phyloP scores from a whole-genome alignment of 2,113 vertebrate genomes.

The Dasyprocta punctata region DNA sequence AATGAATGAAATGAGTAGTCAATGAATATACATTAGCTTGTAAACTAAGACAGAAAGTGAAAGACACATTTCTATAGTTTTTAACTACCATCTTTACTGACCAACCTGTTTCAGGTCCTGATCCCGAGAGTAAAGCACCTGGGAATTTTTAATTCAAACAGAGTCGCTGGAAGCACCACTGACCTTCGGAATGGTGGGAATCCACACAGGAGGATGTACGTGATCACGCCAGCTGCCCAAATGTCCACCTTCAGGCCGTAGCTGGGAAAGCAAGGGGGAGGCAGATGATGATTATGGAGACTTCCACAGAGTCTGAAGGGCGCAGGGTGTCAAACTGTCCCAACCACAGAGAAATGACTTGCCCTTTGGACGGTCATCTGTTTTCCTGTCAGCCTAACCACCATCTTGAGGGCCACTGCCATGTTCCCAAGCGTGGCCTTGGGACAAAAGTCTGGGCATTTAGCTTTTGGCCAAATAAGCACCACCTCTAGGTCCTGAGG shows the following conservation, averaged over 20 bases:
- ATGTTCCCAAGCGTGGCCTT: not conserved
- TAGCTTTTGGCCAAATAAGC: not conserved
- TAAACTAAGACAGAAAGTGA: not conserved
- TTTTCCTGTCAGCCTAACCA: not conserved
- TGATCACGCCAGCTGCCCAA: slow-evolving; percentile 98
- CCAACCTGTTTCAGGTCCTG: not conserved
- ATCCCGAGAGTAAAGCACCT: not conserved
- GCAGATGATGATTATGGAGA: no score
- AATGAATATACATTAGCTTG: not conserved
- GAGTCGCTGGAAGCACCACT: slow-evolving; percentile 1
- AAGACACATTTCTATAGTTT: not conserved
- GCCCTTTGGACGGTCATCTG: not conserved
- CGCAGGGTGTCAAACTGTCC: not conserved
- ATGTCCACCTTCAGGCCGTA: slow-evolving; percentile 99
- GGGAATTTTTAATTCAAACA: not conserved
- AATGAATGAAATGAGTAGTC: no score
- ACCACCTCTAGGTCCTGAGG: not conserved
- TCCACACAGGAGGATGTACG: slow-evolving; percentile 97
- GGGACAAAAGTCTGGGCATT: not conserved
- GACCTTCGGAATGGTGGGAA: slow-evolving; percentile 99
- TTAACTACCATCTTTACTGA: slow-evolving; percentile 30
- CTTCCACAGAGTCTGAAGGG: not conserved
- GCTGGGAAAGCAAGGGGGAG: slow-evolving; percentile 81
- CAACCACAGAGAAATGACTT: not conserved
- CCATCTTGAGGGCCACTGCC: not conserved